Conservation (phyloP, 1,140 invertebrate species). For the Rhizoglyphus robini region DNA sequence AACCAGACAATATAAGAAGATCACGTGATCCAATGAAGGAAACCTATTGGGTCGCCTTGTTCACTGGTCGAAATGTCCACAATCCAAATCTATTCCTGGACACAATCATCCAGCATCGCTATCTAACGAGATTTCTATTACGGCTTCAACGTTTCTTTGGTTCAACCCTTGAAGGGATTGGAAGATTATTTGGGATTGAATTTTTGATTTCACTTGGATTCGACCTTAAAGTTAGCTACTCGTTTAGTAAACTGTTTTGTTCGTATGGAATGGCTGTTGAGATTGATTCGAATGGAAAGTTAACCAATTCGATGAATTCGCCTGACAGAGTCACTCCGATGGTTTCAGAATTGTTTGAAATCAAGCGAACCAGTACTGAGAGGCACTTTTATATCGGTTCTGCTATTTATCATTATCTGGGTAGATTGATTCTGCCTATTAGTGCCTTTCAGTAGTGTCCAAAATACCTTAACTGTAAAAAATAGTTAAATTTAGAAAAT, state of each 20-base stretch:
- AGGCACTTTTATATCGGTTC: conserved; percentile 46
- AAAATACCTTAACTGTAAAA: no score
- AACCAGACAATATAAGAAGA: conserved; percentile 58
- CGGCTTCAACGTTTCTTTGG: conserved; percentile 26
- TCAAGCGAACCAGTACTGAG: conserved; percentile 22
- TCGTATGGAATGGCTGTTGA: conserved; percentile 40
- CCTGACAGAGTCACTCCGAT: conserved; percentile 29
- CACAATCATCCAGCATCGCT: conserved; percentile 30
- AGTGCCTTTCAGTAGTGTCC: no score
- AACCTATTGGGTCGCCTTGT: conserved; percentile 50
- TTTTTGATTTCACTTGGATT: conserved; percentile 12
- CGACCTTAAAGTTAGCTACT: neutral
- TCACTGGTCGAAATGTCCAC: conserved; percentile 31
- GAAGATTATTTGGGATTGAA: conserved; percentile 9
- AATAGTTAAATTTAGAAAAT: no score
- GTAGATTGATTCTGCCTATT: conserved; percentile 20
- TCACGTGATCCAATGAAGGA: conserved; percentile 40
- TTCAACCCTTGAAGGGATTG: conserved; percentile 20
- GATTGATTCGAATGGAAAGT: conserved; percentile 49
- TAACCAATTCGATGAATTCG: conserved; percentile 38
- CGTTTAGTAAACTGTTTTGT: neutral
- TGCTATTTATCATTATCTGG: conserved; percentile 52
- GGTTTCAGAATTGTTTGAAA: conserved; percentile 33
- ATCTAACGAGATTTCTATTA: conserved; percentile 31
- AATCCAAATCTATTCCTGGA: conserved; percentile 31